Percentiles rank a stretch among this genome's conserved stretches.
These are phyloP conservation scores for Microhierax caerulescens DNA, from an alignment of 2,797 vertebrate species.

Conservation along the genomic window DNA sequence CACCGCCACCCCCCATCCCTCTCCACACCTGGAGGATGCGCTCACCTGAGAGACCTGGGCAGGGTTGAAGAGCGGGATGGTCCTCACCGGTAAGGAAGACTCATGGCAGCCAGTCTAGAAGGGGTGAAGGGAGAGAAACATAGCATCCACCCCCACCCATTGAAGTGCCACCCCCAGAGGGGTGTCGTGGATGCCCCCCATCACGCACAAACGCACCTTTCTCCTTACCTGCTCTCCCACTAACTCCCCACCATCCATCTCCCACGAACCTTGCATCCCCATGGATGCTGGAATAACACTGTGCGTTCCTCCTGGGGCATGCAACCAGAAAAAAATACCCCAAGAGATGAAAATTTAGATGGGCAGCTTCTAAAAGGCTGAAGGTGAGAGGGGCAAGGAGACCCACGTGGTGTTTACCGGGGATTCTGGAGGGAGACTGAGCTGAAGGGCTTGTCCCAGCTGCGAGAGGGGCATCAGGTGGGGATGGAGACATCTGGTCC, in stretches of 20 bases:
- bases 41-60: slow-evolving; percentile 71
- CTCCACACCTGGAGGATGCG: background rate
- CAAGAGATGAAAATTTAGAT: background rate
- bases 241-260: background rate
- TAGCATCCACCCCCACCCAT: rapidly evolving
- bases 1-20: no score
- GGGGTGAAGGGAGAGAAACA: background rate
- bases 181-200: background rate
- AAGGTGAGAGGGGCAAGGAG: background rate
- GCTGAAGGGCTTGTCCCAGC: background rate
- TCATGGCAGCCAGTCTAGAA: background rate
- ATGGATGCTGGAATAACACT: background rate
- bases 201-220: rapidly evolving
- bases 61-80: slow-evolving; percentile 77
- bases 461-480: background rate
- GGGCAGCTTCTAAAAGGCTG: background rate
- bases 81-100: background rate
- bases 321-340: background rate
- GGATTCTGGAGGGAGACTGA: slow-evolving; percentile 46
- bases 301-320: background rate
- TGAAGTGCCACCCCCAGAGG: background rate
- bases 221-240: background rate
- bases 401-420: slow-evolving; percentile 46
- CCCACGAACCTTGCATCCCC: background rate
- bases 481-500: background rate